Conservation (phyloP, 2,888 invertebrate species). For the Agonopterix alstromeriana region DNA sequence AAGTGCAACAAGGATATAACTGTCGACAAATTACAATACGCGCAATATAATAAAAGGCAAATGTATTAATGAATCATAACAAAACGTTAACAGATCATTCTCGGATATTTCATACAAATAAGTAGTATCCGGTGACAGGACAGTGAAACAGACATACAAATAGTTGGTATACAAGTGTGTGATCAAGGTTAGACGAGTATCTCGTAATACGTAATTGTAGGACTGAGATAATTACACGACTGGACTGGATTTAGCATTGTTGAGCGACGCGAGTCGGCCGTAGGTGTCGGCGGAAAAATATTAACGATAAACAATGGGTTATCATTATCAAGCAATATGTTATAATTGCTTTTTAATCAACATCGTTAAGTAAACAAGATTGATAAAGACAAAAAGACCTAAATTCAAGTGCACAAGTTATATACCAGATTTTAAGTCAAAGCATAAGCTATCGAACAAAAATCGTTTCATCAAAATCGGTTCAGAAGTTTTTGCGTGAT, state of each 20-base stretch:
- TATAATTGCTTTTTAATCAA: not conserved
- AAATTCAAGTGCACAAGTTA: too few species aligned
- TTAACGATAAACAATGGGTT: not conserved
- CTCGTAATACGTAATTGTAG: slow-evolving; percentile 37
- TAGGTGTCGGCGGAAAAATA: slow-evolving; percentile 2
- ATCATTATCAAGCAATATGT: not conserved
- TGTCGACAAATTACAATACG: slow-evolving; percentile 11
- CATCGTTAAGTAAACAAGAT: not conserved
- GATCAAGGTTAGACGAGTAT: slow-evolving; percentile 47
- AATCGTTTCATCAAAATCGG: too few species aligned
- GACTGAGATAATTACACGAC: slow-evolving; percentile 49
- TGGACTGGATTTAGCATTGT: slow-evolving; percentile 37
- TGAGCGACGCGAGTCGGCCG: not conserved
- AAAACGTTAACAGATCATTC: slow-evolving; percentile 23
- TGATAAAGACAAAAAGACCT: too few species aligned
- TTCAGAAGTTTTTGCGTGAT: too few species aligned
- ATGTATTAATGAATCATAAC: slow-evolving; percentile 32
- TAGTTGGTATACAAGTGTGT: slow-evolving; percentile 38
- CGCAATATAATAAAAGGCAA: slow-evolving; percentile 7
- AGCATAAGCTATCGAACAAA: too few species aligned
- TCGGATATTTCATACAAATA: slow-evolving; percentile 16
- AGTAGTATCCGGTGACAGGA: slow-evolving; percentile 40
- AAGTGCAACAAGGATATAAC: slow-evolving; percentile 5
- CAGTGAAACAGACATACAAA: slow-evolving; percentile 18
- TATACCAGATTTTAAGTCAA: too few species aligned